phyloP scores from a whole-genome alignment of 2,113 vertebrate genomes.

The Oxygymnocypris stewartii region DNA sequence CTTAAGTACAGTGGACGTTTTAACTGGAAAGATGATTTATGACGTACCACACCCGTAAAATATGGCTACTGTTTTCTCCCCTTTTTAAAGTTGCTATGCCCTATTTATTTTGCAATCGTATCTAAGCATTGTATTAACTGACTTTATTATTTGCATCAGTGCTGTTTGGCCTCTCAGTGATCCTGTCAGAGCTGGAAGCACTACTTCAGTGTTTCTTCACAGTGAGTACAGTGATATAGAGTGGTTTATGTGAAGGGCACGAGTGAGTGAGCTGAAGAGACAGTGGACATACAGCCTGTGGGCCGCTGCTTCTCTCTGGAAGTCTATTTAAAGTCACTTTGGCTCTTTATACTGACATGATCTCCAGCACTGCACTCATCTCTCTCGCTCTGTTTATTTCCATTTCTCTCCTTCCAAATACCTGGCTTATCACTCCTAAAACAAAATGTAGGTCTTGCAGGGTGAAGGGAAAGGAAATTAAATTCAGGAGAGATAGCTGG shows the following conservation, averaged over 20 bases:
- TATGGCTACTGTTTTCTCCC: not conserved
- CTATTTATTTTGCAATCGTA: not conserved
- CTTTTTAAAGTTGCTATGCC: not conserved
- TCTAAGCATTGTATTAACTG: not conserved
- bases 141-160: not conserved
- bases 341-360: not conserved
- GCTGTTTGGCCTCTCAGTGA: not conserved
- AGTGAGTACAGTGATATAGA: not conserved
- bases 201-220: not conserved
- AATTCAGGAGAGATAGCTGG: not conserved
- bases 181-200: not conserved
- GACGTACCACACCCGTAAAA: not conserved
- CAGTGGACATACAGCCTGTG: too few species aligned
- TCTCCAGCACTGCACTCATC: not conserved
- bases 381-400: conserved; percentile 26
- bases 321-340: conserved; percentile 18
- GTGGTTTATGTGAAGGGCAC: not conserved
- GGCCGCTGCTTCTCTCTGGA: conserved; percentile 13
- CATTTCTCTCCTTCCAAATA: not conserved
- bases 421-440: not conserved
- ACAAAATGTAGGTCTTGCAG: not conserved
- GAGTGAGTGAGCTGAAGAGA: not conserved
- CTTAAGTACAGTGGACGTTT: not conserved
- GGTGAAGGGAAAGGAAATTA: conserved; percentile 7
- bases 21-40: not conserved